These are phyloP conservation scores for Montifringilla adamsi DNA, from an alignment of 2,113 vertebrate genomes.

Conservation along the genomic window DNA sequence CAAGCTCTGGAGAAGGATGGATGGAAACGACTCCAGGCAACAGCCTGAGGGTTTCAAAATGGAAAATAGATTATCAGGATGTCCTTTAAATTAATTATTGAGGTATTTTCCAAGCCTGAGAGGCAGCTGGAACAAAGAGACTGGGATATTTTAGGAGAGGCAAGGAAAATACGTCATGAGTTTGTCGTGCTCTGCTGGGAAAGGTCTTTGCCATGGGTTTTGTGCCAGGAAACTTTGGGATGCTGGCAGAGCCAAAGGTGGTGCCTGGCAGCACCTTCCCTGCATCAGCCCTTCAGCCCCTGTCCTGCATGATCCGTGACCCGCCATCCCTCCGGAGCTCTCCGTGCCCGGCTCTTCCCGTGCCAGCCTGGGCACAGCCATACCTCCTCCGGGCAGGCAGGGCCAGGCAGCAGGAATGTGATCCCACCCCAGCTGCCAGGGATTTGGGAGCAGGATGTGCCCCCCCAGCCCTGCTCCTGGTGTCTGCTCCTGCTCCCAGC, in stretches of 20 bases:
- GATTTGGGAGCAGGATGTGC: neutral
- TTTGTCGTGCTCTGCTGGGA: neutral
- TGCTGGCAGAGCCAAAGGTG: neutral
- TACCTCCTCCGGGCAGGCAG: neutral
- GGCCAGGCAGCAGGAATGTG: neutral
- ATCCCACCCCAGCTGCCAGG: neutral
- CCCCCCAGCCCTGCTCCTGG: neutral
- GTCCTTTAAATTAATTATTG: neutral
- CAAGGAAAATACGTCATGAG: accelerated
- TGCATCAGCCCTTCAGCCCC: neutral
- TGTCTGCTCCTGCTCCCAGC: neutral
- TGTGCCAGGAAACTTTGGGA: neutral
- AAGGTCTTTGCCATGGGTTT: neutral
- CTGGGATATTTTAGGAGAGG: neutral
- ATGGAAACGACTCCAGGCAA: neutral
- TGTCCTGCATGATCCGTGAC: neutral
- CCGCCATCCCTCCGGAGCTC: neutral
- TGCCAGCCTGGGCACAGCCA: neutral
- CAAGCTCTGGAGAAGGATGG: neutral
- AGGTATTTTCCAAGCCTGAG: neutral
- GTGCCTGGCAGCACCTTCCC: neutral
- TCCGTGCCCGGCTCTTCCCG: neutral
- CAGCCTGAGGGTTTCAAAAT: neutral
- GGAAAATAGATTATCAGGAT: neutral
- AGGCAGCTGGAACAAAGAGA: neutral